These are phyloP conservation scores for Xiphophorus birchmanni DNA, from an alignment of 2,797 vertebrate genomes.

Conservation along the genomic window DNA sequence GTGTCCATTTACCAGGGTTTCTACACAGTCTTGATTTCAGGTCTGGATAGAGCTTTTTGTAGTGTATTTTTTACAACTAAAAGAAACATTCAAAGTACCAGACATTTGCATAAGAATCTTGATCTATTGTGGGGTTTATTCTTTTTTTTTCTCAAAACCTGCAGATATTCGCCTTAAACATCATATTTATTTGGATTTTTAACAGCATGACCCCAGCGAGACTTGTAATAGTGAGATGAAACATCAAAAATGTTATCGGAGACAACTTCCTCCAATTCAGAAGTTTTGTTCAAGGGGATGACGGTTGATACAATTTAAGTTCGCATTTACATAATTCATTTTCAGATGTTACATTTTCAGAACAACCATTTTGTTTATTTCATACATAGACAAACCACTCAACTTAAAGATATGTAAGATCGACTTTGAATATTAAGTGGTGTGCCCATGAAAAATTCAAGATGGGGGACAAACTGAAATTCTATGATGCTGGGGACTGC, in stretches of 20 bases:
- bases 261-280: neutral
- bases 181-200: neutral
- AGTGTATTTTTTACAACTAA: neutral
- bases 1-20: neutral
- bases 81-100: neutral
- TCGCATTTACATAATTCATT: neutral
- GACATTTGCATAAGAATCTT: neutral
- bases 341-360: neutral
- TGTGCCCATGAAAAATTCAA: neutral
- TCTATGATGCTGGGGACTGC: constrained; percentile 17
- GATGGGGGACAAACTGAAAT: constrained; percentile 39
- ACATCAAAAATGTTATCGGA: neutral
- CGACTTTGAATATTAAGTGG: neutral
- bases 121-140: neutral
- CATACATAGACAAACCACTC: neutral
- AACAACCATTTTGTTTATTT: neutral
- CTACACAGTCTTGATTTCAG: neutral
- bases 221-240: neutral
- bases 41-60: neutral
- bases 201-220: neutral
- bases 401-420: neutral
- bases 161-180: neutral
- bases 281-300: neutral
- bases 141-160: neutral
- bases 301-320: neutral